Percentiles rank a stretch among this genome's conserved stretches.
Conservation (phyloP, 2,888 invertebrate species). For the Argyresthia albistria region DNA sequence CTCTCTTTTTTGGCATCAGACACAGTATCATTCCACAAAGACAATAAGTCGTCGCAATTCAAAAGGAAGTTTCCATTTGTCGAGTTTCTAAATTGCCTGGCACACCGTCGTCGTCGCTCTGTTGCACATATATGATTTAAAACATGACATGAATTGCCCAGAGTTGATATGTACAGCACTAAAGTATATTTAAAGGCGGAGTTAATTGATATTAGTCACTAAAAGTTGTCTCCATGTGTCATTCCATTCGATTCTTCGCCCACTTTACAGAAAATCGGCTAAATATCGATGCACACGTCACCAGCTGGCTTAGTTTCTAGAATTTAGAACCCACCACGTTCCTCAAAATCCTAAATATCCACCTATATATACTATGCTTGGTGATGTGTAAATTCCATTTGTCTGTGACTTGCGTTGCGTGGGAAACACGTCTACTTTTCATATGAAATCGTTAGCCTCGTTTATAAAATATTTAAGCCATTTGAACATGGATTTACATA, state of each 20-base stretch:
- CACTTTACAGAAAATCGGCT: neutral
- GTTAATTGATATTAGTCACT: too few relatives aligned
- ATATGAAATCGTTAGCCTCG: neutral
- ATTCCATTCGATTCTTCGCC: neutral
- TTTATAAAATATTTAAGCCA: too few relatives aligned
- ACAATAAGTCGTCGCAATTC: constrained; percentile 19
- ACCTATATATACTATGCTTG: neutral
- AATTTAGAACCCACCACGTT: too few relatives aligned
- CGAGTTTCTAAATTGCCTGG: constrained; percentile 34
- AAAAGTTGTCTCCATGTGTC: neutral
- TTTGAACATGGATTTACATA: too few relatives aligned
- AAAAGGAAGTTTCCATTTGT: constrained; percentile 45
- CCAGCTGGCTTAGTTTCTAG: neutral
- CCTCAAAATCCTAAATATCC: too few relatives aligned
- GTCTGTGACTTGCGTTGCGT: neutral
- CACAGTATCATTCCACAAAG: neutral
- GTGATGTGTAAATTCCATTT: neutral
- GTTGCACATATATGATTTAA: too few relatives aligned
- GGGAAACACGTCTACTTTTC: neutral
- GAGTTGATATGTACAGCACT: constrained; percentile 20
- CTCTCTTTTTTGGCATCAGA: too few relatives aligned
- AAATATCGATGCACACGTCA: neutral
- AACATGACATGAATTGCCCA: constrained; percentile 29
- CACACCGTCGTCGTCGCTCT: neutral
- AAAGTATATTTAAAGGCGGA: constrained; percentile 6